These are phyloP conservation scores for Tricholaema leucomelas DNA, from an alignment of 2,113 vertebrate species.

Conservation along the genomic window DNA sequence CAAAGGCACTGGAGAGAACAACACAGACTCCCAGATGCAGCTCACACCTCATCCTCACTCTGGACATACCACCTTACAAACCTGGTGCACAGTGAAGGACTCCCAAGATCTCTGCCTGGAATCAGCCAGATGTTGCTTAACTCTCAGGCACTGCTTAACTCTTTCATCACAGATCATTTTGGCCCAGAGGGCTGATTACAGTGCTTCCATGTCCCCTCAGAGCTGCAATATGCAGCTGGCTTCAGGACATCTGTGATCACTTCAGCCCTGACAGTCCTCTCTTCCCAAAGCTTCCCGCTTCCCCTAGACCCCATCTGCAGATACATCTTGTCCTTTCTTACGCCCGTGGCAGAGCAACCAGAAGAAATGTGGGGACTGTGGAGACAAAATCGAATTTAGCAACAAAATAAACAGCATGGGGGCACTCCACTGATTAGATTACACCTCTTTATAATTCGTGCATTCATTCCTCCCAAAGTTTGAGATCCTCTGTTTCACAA, in stretches of 20 bases:
- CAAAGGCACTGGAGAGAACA: not conserved
- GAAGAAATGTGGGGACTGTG: conserved; percentile 21
- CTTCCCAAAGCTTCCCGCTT: not conserved
- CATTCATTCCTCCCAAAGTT: conserved; percentile 15
- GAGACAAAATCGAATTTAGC: conserved; percentile 40
- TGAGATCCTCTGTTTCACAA: conserved; percentile 6
- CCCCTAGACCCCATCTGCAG: not conserved
- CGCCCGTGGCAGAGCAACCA: not conserved
- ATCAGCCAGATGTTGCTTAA: not conserved
- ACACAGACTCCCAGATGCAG: not conserved
- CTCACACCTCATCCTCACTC: not conserved
- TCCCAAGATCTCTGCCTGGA: not conserved
- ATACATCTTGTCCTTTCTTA: conserved; percentile 9
- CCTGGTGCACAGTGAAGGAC: not conserved
- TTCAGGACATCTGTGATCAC: not conserved
- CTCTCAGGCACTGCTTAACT: not conserved
- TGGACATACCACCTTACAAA: not conserved
- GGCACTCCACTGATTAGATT: conserved; percentile 46
- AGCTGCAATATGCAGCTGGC: not conserved
- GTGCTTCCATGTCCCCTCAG: not conserved
- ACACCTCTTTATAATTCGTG: conserved; percentile 18
- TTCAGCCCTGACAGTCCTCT: not conserved
- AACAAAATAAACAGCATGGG: conserved; percentile 55
- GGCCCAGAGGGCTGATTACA: not conserved
- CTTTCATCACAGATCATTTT: not conserved